Base-by-base conservation (phyloP, 2,113 vertebrate species). In the Otolemur garnettii region DNA sequence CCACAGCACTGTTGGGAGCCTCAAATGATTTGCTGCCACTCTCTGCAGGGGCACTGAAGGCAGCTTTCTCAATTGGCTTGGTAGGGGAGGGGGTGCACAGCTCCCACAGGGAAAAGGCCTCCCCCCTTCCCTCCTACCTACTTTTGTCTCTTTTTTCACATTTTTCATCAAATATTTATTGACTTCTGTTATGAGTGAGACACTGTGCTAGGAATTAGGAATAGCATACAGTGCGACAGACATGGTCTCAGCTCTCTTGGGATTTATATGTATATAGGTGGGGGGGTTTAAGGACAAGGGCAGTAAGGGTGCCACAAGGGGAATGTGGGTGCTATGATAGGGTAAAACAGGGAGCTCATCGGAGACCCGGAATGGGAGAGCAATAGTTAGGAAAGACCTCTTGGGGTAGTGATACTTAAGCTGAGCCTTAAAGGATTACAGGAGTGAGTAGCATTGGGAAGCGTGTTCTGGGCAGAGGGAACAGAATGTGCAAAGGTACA, bases 81-180 rank as follows among this genome's bases (percentile, higher is more conserved):
- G 35, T 8, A 7, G 2, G 59, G 59, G 57, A 74, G 45, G n/a
- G 50, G 62, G 30, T 62, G 22, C 45, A 69, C 26, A 72, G 24
- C 7, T 77, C 45, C 62, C 57, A 68, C 0, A 50, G 42, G 53
- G 69, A 53, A 69, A 42, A 83, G 15, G 7, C 6, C 7, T 64
- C 10, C 57, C 13, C 12, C 13, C 24, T 74, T 21, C 17, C 22
- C 45, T 30, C 38, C 8, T 42, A 30, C 26, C 26, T 13, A 26
- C 0, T 9, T 50, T 59, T 28, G 22, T 77, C 87, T 22, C 26
- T 18, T 71, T 18, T 12, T 93, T 77, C 38, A 26, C 33, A 62
- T 95, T 80, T 38, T 72, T 90, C 59, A 80, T 72, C 50, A 84
- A 50, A 64, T 79, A 95, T 57, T 87, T 74, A 87, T 15, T 92